A percentile compares a stretch with the other conserved stretches of the same genome.
Conservation (phyloP, 2,797 vertebrate genomes). For the Amblyopsis hoosieri region DNA sequence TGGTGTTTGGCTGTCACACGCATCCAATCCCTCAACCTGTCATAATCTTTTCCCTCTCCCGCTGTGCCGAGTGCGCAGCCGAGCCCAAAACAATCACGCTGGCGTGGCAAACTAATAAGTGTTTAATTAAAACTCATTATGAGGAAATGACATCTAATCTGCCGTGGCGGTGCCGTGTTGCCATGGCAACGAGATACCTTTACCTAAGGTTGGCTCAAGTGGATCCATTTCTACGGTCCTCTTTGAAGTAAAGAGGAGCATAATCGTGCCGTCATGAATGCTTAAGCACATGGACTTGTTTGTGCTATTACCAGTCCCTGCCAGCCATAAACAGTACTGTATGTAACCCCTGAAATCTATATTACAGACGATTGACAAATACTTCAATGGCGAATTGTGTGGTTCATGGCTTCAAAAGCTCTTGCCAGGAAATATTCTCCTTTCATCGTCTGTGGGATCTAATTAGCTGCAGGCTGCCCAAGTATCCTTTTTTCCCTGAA, state of each 20-base stretch:
- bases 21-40: constrained; percentile 49
- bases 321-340: background rate
- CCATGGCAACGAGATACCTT: constrained; percentile 48
- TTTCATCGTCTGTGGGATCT: constrained; percentile 30
- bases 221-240: constrained; percentile 16
- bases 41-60: constrained; percentile 40
- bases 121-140: constrained; percentile 73
- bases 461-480: constrained; percentile 9
- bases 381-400: constrained; percentile 8
- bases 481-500: constrained; percentile 11
- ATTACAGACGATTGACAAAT: constrained; percentile 10
- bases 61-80: constrained; percentile 31
- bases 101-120: constrained; percentile 68
- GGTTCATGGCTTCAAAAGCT: constrained; percentile 27
- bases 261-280: background rate
- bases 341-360: background rate
- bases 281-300: background rate
- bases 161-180: constrained; percentile 36
- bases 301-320: constrained; percentile 8
- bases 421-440: constrained; percentile 7
- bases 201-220: constrained; percentile 16
- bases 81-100: constrained; percentile 57
- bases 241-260: constrained; percentile 7
- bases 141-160: constrained; percentile 59
- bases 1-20: constrained; percentile 29